Base-by-base conservation (phyloP, 1,140 invertebrate genomes). In the Ceratina australensis region DNA sequence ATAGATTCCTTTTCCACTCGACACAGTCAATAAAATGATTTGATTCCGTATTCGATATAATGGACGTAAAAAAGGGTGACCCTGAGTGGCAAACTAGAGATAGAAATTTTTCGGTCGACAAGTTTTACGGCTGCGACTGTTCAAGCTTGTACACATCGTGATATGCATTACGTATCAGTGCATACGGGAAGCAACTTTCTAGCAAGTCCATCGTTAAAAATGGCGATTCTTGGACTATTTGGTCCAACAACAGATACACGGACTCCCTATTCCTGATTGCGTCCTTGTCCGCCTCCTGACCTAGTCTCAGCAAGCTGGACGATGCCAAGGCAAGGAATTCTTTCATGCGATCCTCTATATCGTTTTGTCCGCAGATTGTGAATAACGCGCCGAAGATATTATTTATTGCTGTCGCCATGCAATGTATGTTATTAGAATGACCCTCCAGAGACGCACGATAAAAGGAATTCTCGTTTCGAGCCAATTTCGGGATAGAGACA, bases 131-230 rank as follows among this genome's bases (percentile, higher is more conserved):
- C 79, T 94, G 92, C 83, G 93, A 90, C 86, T 97, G 95, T 89
- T 97, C 96, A 79, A 97, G 94, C 90, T 98, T 98, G 89, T 98
- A 98, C 64, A 98, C 97, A 87, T 97, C 96, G 88, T 98, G 98
- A 93, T 98, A 99, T 81, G 98, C 98, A 92, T 99, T 99, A 63
- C 98, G 95, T 84, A 99, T 97, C 7, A 99, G 94, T 10, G 98
- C 98, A 91, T 99, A 99, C 0, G 98, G 98, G 90, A 99, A 99
- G 91, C 98, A 99, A 3, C 98, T 99, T 90, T 99, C 98, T 71
- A 99, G 91, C 63, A 99, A 93, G 94, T 99, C 98, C 98, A 99
- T 99, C 0, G 98, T 99, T 5, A 99, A 93, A 91, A 99, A 99
- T 12, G 98, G 98, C 7, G 98, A 99, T 91, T 99, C 98, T 92